Evolutionary conservation across 2,888 invertebrate species (phyloP), one percentile per base, ranked within the genome.

Genomic region (Epiblema foenella): DNA sequence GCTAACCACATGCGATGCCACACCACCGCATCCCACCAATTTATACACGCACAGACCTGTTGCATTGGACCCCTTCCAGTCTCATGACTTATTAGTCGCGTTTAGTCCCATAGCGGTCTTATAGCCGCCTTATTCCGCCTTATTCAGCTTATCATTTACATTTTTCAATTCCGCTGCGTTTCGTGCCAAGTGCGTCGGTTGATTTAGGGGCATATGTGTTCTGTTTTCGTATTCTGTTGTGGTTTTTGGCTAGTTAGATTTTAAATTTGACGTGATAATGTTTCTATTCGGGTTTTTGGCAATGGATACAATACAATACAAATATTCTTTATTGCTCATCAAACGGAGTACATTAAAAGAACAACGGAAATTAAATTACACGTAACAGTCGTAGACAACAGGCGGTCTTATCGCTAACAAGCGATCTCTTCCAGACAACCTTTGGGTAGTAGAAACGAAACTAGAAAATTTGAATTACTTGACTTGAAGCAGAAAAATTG

Each of bases 51-150:
- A 88, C 85, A 85, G 84, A 90, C 90, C 90, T 90, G 90, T 90
- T 90, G 90, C 89, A 70, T 89, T 89, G 89, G 89, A 89, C 82
- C 80, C 84, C 81, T 88, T 89, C 89, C 89, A 89, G 89, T 87
- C 79, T 86, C 86, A 89, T 71, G 71, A 71, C 71, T 67, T 71
- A 71, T 71, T 71, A 90, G 85, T 84, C 87, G 88, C 86, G 87
- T 89, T 90, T 85, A 86, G 86, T 88, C 85, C 88, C 89, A 89
- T 89, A 90, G 89, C 89, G 84, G 79, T 86, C 81, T 84, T 84
- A 83, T 83, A 88, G 84, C 62, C 51, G 52, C 18, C 63, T 63
- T 54, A 54, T 20, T 20, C 20, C 20, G 52, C 52, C 15, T 64
- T 64, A 64, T 64, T 54, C 64, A 66, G 69, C 65, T 91, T 92